Conservation (phyloP, 2,113 vertebrate genomes). For the Myiopsitta monachus region DNA sequence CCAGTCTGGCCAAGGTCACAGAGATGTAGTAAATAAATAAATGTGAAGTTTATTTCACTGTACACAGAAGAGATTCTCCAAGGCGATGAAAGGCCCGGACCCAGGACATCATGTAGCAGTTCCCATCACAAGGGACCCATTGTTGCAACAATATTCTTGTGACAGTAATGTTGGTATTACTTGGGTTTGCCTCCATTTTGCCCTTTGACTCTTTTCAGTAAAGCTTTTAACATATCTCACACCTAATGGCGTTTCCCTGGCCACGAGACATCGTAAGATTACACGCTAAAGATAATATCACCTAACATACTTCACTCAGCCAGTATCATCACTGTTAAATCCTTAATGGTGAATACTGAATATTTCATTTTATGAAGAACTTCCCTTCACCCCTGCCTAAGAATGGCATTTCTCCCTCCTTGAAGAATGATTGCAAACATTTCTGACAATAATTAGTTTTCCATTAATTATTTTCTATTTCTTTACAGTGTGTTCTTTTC, state of each 20-base stretch:
- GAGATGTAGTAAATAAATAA: neutral
- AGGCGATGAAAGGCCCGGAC: neutral
- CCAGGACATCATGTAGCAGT: rapidly evolving
- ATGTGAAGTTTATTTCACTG: neutral
- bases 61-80: neutral
- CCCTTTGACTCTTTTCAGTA: neutral
- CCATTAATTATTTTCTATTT: slow-evolving; percentile 45
- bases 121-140: neutral
- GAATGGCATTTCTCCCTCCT: neutral
- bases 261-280: rapidly evolving
- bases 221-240: neutral
- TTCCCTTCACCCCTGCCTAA: neutral
- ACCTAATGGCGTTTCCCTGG: neutral
- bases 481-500: slow-evolving; percentile 27
- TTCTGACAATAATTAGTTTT: slow-evolving; percentile 60
- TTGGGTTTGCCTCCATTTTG: neutral
- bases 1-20: neutral
- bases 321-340: neutral
- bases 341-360: neutral
- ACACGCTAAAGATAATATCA: neutral
- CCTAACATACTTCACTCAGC: neutral
- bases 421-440: neutral
- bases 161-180: neutral
- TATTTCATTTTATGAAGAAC: slow-evolving; percentile 19
- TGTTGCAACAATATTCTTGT: neutral